Evolutionary conservation across 2,888 invertebrate genomes (phyloP).

Genomic region (Latheticus oryzae): DNA sequence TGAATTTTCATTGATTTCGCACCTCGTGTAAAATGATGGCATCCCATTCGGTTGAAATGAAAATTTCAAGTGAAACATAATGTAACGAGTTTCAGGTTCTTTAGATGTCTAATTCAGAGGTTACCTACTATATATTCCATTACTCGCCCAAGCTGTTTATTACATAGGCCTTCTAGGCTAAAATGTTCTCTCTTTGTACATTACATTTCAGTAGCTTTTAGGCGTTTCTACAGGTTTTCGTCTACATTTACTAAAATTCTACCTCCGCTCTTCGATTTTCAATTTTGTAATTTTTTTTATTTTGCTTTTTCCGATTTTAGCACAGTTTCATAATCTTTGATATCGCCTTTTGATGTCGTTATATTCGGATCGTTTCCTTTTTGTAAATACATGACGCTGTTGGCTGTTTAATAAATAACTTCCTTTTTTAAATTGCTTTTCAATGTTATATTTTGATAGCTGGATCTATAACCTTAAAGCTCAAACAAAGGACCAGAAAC

Average conservation of each 20-base stretch:
- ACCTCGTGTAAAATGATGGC: constrained; percentile 12
- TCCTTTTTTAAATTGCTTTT: constrained; percentile 2
- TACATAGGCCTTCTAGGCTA: constrained; percentile 24
- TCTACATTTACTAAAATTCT: constrained; percentile 12
- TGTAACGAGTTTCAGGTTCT: constrained; percentile 24
- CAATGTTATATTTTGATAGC: constrained; percentile 8
- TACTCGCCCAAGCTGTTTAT: constrained; percentile 25
- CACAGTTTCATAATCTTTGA: constrained; percentile 14
- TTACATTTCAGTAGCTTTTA: constrained; percentile 21
- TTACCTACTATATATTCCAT: constrained; percentile 33
- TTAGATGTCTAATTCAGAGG: constrained; percentile 24
- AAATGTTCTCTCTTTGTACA: constrained; percentile 27
- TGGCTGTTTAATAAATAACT: constrained; percentile 11
- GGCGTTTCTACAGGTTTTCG: constrained; percentile 13
- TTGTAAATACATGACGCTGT: not conserved
- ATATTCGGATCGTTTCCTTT: constrained; percentile 8
- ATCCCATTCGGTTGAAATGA: constrained; percentile 6
- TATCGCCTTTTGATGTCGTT: constrained; percentile 14
- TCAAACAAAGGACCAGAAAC: constrained; percentile 19
- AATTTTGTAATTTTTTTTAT: constrained; percentile 8
- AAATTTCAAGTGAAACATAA: constrained; percentile 23
- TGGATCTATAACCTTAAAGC: constrained; percentile 17
- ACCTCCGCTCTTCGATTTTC: constrained; percentile 16
- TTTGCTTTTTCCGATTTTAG: constrained; percentile 13
- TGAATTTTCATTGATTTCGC: constrained; percentile 26